Percentiles rank a stretch among this genome's conserved stretches.
Conservation (phyloP, 2,113 vertebrate species). For the Melospiza georgiana region DNA sequence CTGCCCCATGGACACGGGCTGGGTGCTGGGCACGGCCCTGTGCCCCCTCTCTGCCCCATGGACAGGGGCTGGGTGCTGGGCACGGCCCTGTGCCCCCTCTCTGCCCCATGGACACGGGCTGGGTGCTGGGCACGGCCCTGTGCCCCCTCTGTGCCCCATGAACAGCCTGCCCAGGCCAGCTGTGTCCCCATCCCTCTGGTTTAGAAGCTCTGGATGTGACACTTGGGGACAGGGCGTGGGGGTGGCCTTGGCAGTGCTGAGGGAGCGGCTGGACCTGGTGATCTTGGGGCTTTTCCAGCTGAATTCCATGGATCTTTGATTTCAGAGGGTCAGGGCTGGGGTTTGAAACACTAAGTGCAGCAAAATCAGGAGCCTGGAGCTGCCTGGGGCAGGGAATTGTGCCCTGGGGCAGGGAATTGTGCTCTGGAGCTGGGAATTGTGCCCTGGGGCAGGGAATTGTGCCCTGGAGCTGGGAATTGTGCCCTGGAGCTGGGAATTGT, state of each 20-base stretch:
- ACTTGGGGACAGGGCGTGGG: neutral
- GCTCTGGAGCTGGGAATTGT: neutral
- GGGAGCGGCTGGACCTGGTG: neutral
- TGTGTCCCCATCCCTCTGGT: rapidly evolving
- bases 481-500: neutral
- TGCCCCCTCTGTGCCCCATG: too few species aligned
- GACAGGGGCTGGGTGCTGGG: neutral
- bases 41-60: too few species aligned
- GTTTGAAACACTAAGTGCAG: neutral
- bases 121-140: too few species aligned
- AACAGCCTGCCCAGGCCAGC: too few species aligned
- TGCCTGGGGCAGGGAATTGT: too few species aligned
- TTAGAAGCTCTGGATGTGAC: neutral
- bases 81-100: too few species aligned
- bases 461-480: neutral
- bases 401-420: too few species aligned
- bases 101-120: too few species aligned
- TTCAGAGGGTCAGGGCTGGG: neutral
- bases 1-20: neutral
- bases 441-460: neutral
- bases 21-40: neutral
- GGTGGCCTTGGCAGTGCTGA: neutral
- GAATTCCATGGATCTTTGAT: neutral
- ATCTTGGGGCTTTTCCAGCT: neutral
- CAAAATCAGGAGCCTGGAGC: neutral